A percentile compares a stretch with the other conserved stretches of the same genome.
These are phyloP conservation scores for Deilephila porcellus DNA, from an alignment of 2,888 invertebrate genomes.

Conservation along the genomic window DNA sequence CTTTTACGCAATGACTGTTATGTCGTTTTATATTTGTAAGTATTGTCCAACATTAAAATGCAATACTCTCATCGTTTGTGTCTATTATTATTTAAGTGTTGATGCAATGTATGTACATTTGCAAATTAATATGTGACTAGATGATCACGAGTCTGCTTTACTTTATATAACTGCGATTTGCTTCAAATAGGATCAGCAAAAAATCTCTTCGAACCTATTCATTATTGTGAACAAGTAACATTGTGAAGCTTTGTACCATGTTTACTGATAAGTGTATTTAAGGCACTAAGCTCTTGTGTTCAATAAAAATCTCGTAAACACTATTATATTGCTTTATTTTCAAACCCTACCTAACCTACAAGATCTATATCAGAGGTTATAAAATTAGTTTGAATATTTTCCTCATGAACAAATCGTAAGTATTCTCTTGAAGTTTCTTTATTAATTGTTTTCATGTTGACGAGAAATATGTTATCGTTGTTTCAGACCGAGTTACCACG, in stretches of 20 bases:
- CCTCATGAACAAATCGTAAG: too few relatives aligned
- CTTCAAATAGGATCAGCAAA: slow-evolving; percentile 6
- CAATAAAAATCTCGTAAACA: slow-evolving; percentile 63
- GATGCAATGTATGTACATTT: neutral
- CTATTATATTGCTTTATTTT: slow-evolving; percentile 25
- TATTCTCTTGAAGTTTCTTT: too few relatives aligned
- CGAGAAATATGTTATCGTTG: neutral
- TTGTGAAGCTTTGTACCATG: slow-evolving; percentile 53
- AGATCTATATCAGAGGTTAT: neutral
- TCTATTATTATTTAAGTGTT: neutral
- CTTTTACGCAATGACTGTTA: slow-evolving; percentile 23
- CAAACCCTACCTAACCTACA: neutral
- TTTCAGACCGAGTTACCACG: neutral
- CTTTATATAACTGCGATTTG: slow-evolving; percentile 14
- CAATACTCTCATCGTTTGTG: neutral
- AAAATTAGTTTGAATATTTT: neutral
- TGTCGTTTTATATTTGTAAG: slow-evolving; percentile 15
- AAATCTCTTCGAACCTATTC: slow-evolving; percentile 32
- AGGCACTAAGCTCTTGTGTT: slow-evolving; percentile 68
- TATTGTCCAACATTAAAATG: neutral
- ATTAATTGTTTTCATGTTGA: too few relatives aligned
- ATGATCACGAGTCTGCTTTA: slow-evolving; percentile 3
- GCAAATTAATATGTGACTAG: neutral
- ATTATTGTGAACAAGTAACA: slow-evolving; percentile 33
- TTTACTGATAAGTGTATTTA: slow-evolving; percentile 52